A percentile compares a stretch with the other conserved stretches of the same genome.
phyloP scores from a whole-genome alignment of 2,797 vertebrate genomes.

The Peromyscus melanophrys region DNA sequence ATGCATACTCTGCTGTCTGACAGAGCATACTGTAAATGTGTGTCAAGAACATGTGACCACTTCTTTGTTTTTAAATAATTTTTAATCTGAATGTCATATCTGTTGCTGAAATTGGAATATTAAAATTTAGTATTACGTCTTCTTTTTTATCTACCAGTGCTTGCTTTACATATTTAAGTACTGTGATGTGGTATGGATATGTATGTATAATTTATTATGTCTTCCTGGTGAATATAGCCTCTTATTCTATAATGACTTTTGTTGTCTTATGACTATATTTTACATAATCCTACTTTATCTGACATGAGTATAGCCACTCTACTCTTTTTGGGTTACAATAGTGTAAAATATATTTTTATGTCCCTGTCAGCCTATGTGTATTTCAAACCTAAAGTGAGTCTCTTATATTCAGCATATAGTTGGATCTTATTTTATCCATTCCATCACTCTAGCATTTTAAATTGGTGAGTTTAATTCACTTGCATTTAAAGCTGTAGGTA shows the following conservation, averaged over 20 bases:
- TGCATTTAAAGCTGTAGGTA: neutral
- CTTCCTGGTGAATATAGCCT: neutral
- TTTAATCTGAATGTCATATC: neutral
- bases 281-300: neutral
- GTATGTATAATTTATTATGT: neutral
- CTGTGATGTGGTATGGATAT: neutral
- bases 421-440: neutral
- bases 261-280: neutral
- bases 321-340: neutral
- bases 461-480: neutral
- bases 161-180: neutral
- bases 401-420: neutral
- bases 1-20: neutral
- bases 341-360: neutral
- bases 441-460: neutral
- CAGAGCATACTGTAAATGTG: too few relatives aligned
- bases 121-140: neutral
- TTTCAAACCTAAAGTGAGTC: neutral
- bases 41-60: neutral
- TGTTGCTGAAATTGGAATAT: neutral
- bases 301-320: neutral
- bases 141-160: neutral
- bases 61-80: neutral
- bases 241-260: neutral
- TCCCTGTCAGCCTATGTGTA: neutral